Conservation (phyloP, 2,797 vertebrate genomes). For the Channallabes apus region DNA sequence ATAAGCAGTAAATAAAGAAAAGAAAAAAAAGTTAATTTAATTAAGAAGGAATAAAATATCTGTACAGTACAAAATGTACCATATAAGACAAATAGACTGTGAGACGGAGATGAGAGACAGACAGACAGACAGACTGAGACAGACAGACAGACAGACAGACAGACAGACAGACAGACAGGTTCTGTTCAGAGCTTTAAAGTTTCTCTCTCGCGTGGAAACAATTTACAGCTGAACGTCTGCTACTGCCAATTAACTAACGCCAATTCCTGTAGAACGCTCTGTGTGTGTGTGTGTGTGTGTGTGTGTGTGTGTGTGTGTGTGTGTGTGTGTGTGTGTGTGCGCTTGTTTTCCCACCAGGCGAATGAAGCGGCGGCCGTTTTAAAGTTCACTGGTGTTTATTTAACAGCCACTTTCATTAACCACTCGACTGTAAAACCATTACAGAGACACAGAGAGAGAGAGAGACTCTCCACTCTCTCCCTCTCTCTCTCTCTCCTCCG, state of each 20-base stretch:
- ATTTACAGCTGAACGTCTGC: background rate
- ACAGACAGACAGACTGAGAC: too few relatives aligned
- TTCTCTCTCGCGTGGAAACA: background rate
- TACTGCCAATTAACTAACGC: conserved; percentile 5
- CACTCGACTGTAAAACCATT: conserved; percentile 62
- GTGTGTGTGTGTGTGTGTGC: conserved; percentile 33
- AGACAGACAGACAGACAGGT: background rate
- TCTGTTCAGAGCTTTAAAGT: background rate
- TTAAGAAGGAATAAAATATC: too few relatives aligned
- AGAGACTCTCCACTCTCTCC: background rate
- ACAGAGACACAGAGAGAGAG: conserved; percentile 60
- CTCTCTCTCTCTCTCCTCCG: background rate
- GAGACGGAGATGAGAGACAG: background rate
- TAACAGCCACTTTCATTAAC: conserved; percentile 71
- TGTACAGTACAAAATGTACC: too few relatives aligned
- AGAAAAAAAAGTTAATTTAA: too few relatives aligned
- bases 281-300: background rate
- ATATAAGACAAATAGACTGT: too few relatives aligned
- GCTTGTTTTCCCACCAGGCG: background rate
- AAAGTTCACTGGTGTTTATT: conserved; percentile 68
- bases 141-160: background rate
- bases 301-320: background rate
- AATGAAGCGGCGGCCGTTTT: conserved; percentile 31
- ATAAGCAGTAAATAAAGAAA: too few relatives aligned
- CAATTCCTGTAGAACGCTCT: background rate